Base-by-base conservation (phyloP, 2,797 vertebrate genomes). In the Coreius guichenoti region DNA sequence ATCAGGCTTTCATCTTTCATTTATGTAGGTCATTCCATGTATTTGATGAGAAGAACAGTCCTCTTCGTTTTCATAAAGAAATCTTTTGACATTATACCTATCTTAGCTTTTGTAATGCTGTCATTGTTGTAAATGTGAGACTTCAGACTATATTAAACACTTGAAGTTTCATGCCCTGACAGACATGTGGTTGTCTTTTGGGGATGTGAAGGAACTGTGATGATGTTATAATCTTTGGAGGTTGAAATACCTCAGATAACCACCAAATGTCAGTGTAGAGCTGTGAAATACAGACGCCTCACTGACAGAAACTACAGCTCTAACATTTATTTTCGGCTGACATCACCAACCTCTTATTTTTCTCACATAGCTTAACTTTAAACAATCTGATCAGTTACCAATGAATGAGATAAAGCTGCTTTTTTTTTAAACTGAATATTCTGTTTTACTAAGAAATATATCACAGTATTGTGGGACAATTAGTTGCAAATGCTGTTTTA, bases 191-290 rank as follows among this genome's bases (percentile, higher is more conserved):
- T 21, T 56, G 17, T 39, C 9, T 51, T 39, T 23, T 36, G 67
- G 80, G 79, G 51, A 69, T 58, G 74, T 54, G 21, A 56, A 33
- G 21, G 14, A 78, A 16, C 36, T 49, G 49, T 43, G 7, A 8
- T 31, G 61, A 29, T 56, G 11, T 4, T 31, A 3, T 3, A 4
- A 13, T 4, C 4, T 81, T 43, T 58, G 8, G 5, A 63, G 76
- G 49, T 14, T 54, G 36, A n/a, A 65, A 36, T 63, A 16, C 54
- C 29, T n/a, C 54, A 51, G 21, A 13, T 11, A 14, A 23, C 83
- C 83, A 85, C 83, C 63, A 39, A 21, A 73, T 47, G 76, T 69
- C 83, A 17, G 26, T 80, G 9, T 61, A 26, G 43, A 63, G 43
- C 67, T 19, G 13, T 21, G 8, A 26, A 81, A 33, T 2, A 19